Conservation (phyloP, 2,113 vertebrate genomes). For the Mobula hypostoma region DNA sequence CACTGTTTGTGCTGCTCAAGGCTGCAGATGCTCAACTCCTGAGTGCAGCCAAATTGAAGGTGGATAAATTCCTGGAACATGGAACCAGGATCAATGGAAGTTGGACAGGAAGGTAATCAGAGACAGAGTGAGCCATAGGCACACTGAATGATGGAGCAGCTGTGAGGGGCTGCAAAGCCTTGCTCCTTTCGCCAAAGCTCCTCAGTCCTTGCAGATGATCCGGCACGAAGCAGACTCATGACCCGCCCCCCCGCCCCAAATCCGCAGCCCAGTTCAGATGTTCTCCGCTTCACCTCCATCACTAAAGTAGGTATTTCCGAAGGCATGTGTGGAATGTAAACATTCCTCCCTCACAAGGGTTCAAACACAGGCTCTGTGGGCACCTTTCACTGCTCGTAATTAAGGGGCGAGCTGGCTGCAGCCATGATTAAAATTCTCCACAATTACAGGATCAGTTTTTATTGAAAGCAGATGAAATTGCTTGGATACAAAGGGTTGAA, state of each 20-base stretch:
- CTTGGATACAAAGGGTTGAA: neutral
- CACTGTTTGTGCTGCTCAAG: no score
- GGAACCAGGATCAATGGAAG: no score
- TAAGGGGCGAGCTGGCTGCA: neutral
- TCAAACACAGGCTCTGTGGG: neutral
- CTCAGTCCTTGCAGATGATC: neutral
- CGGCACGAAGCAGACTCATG: neutral
- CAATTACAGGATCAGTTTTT: neutral
- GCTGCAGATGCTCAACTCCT: no score
- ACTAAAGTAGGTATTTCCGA: neutral
- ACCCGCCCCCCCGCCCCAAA: neutral
- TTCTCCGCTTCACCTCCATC: neutral
- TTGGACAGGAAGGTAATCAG: no score
- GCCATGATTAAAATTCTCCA: neutral
- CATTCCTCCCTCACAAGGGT: constrained; percentile 7
- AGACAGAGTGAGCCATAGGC: no score
- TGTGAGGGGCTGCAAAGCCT: no score
- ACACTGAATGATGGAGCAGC: no score
- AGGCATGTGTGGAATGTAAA: constrained; percentile 13
- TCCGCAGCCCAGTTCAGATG: neutral
- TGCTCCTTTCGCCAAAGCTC: no score
- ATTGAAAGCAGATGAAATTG: neutral
- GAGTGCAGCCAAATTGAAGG: no score
- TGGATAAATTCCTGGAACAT: no score
- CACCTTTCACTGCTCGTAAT: neutral